Percentiles rank a stretch among this genome's conserved stretches.
These are phyloP conservation scores for Myotis vivesi DNA, from an alignment of 2,797 vertebrate species.

Conservation along the genomic window DNA sequence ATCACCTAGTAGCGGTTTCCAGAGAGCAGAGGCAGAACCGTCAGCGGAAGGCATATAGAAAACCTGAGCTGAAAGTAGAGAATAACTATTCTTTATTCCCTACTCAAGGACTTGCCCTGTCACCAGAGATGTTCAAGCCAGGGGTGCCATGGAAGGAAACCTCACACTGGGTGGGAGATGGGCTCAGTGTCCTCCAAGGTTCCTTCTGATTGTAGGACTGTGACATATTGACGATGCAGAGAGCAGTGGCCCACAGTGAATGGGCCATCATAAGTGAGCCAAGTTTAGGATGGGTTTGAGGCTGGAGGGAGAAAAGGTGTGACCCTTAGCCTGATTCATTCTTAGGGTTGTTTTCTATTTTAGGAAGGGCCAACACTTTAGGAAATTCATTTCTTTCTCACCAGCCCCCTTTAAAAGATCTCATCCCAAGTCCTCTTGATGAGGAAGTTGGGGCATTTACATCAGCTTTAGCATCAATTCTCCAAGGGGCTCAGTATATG, in stretches of 20 bases:
- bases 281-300: neutral
- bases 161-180: neutral
- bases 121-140: neutral
- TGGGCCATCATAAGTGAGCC: neutral
- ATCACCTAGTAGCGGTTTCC: neutral
- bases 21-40: neutral
- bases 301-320: neutral
- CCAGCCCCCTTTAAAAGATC: neutral
- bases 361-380: neutral
- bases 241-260: neutral
- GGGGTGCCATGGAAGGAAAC: neutral
- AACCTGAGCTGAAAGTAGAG: neutral
- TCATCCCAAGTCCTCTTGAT: neutral
- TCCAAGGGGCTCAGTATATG: neutral
- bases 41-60: neutral
- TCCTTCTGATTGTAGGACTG: neutral
- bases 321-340: neutral
- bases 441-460: neutral
- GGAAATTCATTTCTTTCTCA: neutral
- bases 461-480: neutral
- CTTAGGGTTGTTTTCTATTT: neutral
- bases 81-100: neutral
- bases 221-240: neutral
- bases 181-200: neutral
- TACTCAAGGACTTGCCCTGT: neutral